phyloP scores from a whole-genome alignment of 2,113 vertebrate species.

The Phyllostomus discolor region DNA sequence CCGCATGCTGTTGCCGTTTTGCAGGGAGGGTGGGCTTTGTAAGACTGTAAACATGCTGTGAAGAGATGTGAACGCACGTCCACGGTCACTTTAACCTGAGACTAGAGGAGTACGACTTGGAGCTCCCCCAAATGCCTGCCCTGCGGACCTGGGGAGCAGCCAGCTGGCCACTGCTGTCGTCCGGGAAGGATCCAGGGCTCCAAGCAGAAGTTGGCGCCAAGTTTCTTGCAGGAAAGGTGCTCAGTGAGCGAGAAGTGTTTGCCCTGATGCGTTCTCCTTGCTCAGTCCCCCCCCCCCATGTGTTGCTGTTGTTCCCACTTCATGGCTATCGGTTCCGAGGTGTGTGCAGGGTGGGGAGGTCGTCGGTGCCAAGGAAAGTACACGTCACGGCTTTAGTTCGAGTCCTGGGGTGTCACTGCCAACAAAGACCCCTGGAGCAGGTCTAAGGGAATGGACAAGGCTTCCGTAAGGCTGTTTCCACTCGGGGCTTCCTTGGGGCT shows the following conservation, averaged over 20 bases:
- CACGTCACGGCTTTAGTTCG: not conserved
- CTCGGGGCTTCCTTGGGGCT: too few relatives aligned
- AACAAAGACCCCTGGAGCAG: not conserved
- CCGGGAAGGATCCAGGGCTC: not conserved
- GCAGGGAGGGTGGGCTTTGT: not conserved
- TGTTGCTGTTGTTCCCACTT: too few relatives aligned
- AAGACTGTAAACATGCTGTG: not conserved
- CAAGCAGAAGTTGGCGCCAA: not conserved
- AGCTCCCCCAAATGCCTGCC: accelerated
- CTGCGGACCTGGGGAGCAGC: accelerated
- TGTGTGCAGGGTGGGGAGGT: accelerated
- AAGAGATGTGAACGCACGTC: not conserved
- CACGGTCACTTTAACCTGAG: not conserved
- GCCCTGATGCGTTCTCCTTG: not conserved
- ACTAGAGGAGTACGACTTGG: not conserved
- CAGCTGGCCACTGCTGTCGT: not conserved
- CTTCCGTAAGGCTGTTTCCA: accelerated
- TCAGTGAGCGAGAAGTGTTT: not conserved
- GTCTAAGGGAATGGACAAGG: not conserved
- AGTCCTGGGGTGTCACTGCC: not conserved
- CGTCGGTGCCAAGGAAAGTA: not conserved
- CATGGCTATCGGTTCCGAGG: not conserved
- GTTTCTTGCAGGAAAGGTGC: not conserved
- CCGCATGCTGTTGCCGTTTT: accelerated
- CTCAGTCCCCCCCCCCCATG: accelerated